Conservation (phyloP, 2,888 invertebrate species). For the Sarcophaga subvicina region DNA sequence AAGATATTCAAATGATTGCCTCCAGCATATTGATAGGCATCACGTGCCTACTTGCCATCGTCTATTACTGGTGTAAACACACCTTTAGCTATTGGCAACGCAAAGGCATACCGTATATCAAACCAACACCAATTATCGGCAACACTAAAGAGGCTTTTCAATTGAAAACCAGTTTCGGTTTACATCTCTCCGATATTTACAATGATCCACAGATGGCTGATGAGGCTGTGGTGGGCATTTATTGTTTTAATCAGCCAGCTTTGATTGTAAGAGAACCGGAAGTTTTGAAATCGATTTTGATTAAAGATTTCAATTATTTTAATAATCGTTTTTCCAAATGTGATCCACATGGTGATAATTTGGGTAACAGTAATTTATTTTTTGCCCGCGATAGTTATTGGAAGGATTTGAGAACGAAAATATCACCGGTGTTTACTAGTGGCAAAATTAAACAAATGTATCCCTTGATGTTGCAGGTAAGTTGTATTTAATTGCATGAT, state of each 20-base stretch:
- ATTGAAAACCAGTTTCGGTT: conserved; percentile 75
- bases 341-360: conserved; percentile 78
- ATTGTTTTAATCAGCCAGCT: conserved; percentile 81
- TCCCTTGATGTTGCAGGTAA: conserved; percentile 77
- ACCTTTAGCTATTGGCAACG: conserved; percentile 78
- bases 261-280: conserved; percentile 82
- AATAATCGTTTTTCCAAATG: conserved; percentile 74
- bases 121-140: conserved; percentile 81
- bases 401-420: conserved; percentile 81
- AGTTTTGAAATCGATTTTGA: conserved; percentile 81
- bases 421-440: conserved; percentile 82
- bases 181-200: conserved; percentile 80
- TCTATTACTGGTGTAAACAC: conserved; percentile 79
- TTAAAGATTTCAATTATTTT: conserved; percentile 82
- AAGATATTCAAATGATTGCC: conserved; percentile 69
- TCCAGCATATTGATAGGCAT: conserved; percentile 73
- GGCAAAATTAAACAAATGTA: conserved; percentile 81
- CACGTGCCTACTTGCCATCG: conserved; percentile 66
- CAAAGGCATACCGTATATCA: conserved; percentile 78
- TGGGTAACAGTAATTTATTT: conserved; percentile 82
- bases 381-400: conserved; percentile 81
- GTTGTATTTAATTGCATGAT: not conserved
- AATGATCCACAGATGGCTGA: conserved; percentile 74
- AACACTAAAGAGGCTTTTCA: conserved; percentile 79
- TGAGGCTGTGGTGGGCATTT: conserved; percentile 79